Percentiles rank a stretch among this genome's conserved stretches.
phyloP scores from a whole-genome alignment of 2,797 vertebrate species.

The Tapirus indicus region DNA sequence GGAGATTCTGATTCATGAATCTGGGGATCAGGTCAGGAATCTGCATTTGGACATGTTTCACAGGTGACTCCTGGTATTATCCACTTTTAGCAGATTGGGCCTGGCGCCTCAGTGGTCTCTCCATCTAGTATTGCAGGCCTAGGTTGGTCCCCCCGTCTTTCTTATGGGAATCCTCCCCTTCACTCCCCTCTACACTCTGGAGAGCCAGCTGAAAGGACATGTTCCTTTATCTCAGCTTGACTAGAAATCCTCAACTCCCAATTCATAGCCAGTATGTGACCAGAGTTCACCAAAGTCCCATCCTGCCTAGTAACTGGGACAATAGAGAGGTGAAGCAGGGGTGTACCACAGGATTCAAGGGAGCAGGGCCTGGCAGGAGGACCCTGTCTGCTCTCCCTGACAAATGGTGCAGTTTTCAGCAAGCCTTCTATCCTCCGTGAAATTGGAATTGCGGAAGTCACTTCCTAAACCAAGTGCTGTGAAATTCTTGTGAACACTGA shows the following conservation, averaged over 20 bases:
- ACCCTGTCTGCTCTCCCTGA: background rate
- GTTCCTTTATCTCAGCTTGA: background rate
- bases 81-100: accelerated
- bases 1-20: background rate
- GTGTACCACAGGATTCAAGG: background rate
- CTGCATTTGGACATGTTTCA: background rate
- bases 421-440: background rate
- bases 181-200: background rate
- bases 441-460: background rate
- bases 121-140: background rate
- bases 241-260: background rate
- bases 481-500: background rate
- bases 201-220: background rate
- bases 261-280: background rate
- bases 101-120: background rate
- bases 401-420: background rate
- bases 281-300: background rate
- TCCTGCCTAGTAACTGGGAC: background rate
- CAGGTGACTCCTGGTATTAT: background rate
- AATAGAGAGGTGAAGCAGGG: background rate
- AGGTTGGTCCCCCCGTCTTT: background rate
- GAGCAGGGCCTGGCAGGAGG: background rate
- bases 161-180: background rate
- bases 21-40: background rate
- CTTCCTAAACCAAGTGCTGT: background rate